Conservation (phyloP, 2,888 invertebrate species). For the Amphimallon solstitiale region DNA sequence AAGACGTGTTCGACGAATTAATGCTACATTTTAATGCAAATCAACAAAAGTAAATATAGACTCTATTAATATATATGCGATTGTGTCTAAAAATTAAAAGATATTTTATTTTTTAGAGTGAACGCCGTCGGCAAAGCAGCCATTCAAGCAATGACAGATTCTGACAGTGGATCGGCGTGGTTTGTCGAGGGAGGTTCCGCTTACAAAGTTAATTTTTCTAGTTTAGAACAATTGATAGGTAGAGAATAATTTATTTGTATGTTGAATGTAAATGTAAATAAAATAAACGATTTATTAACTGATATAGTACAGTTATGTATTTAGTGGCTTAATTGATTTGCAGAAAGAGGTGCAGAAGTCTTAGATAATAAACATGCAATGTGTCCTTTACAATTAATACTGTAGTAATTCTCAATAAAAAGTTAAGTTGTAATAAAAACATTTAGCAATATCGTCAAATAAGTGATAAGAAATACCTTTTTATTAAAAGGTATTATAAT, state of each 20-base stretch:
- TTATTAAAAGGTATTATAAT: too few relatives aligned
- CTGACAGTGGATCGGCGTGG: conserved; percentile 26
- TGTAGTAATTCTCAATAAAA: too few relatives aligned
- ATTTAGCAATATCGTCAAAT: too few relatives aligned
- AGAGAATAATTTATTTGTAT: not conserved
- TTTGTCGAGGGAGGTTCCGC: not conserved
- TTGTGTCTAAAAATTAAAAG: not conserved
- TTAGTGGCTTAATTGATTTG: too few relatives aligned
- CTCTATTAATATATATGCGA: not conserved
- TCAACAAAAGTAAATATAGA: not conserved
- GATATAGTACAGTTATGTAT: too few relatives aligned
- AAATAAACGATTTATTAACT: too few relatives aligned
- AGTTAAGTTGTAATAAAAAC: too few relatives aligned
- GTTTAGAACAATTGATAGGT: not conserved
- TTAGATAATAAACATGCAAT: too few relatives aligned
- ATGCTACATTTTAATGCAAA: not conserved
- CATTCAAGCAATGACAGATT: not conserved
- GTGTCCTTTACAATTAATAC: too few relatives aligned
- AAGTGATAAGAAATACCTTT: too few relatives aligned
- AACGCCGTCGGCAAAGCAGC: not conserved
- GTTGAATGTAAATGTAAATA: not conserved
- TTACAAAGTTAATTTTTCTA: conserved; percentile 15
- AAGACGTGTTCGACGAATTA: conserved; percentile 4
- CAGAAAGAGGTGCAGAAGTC: too few relatives aligned
- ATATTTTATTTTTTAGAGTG: not conserved